Evolutionary conservation across 2,888 invertebrate genomes (phyloP), one percentile per base, ranked within the genome.

Genomic region (Brachynemurus nebulosus): DNA sequence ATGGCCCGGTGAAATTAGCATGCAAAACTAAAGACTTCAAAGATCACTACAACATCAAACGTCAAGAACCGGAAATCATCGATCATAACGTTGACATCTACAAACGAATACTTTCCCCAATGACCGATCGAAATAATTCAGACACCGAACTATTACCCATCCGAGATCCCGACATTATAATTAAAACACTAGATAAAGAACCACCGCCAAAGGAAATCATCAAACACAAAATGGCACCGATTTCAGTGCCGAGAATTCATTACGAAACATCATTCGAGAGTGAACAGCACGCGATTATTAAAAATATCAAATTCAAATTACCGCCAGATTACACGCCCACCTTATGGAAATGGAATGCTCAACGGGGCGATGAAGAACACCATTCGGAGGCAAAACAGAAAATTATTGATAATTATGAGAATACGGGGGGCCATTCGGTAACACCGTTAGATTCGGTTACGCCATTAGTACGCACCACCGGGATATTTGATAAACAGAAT

Each of bases 1-100:
- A 70, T 51, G 68, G 66, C 30, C 71, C 71, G 16, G 62, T 68
- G 49, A 68, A 66, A 56, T 55, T 66, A 43, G 65, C 64, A 42
- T 64, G 64, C 53, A 66, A 66, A 55, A 64, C 64, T 25, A 58
- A 59, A 44, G 62, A 60, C 45, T 66, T 65, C 52, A 65, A 63
- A 55, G 61, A 58, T 52, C 55, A 57, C 54, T 64, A 64, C 53
- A 65, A 65, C 51, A 65, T 66, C 51, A 56, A 60, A 50, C 58
- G 62, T 62, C 62, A 52, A 51, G 47, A 37, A 21, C 23, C 30
- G 49, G n/a, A 11, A 30, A 41, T 34, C 9, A n/a, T n/a, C n/a
- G 43, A 43, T 16, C 20, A 37, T 27, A 36, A 59, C 4, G 57
- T 63, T 37, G 61, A 61, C 46, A 61, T 64, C 41, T 62, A 60